Percentiles rank a stretch among this genome's conserved stretches.
Conservation (phyloP, 1,140 invertebrate species). For the Probaryconus sp. region DNA sequence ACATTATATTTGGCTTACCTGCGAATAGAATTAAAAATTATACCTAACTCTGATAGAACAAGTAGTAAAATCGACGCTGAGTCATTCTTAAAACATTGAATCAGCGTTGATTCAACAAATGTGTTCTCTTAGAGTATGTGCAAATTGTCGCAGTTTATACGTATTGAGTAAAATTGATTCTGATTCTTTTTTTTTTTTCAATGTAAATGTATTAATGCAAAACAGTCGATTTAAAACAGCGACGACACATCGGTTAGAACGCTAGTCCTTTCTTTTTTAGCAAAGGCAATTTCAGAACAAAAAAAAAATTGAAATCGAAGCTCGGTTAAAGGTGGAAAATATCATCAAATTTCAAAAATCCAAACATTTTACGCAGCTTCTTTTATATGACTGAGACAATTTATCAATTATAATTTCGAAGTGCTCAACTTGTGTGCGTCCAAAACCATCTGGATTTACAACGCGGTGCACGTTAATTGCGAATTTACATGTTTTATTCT, state of each 20-base stretch:
- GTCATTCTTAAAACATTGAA: too few species aligned
- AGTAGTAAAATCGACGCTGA: too few species aligned
- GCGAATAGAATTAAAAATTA: too few species aligned
- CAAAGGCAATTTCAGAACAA: slow-evolving; percentile 3
- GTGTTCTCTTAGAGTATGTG: too few species aligned
- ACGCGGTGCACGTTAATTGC: slow-evolving; percentile 1
- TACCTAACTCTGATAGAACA: too few species aligned
- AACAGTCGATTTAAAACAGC: not conserved
- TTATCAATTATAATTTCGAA: slow-evolving; percentile 25
- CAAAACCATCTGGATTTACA: slow-evolving; percentile 19
- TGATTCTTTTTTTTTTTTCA: slow-evolving; percentile 8
- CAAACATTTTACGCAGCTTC: slow-evolving; percentile 10
- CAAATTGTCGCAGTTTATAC: too few species aligned
- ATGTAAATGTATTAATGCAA: slow-evolving; percentile 16
- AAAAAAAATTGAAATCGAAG: not conserved
- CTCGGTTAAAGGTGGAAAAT: not conserved
- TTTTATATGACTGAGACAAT: slow-evolving; percentile 30
- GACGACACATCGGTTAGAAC: not conserved
- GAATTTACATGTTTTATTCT: slow-evolving; percentile 26
- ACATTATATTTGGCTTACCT: too few species aligned
- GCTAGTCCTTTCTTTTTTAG: slow-evolving; percentile 22
- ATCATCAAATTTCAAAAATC: not conserved
- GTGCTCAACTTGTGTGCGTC: not conserved
- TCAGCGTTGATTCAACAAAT: too few species aligned
- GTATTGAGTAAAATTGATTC: too few species aligned